Evolutionary conservation across 1,140 invertebrate species (phyloP), one percentile per base, ranked within the genome.

Genomic region (Pogonognathellus flavescens): DNA sequence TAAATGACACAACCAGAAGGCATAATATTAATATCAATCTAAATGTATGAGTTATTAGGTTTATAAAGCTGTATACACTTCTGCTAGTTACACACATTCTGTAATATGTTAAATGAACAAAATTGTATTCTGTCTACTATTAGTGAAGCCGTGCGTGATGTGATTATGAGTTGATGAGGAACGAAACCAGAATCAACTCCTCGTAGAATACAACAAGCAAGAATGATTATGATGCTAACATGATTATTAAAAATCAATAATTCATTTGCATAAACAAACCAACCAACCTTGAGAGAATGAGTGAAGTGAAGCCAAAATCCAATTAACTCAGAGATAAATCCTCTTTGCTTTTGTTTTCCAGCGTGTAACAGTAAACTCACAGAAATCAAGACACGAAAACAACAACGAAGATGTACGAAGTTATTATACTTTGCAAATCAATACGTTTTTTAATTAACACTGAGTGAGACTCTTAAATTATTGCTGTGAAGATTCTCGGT

Each of bases 241-340:
- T 76, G 70, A 41, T 41, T 41, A 41, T 41, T 41, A 41, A 70
- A 76, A 76, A 76, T 72, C 66, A 49, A 72, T 72, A 57, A 57
- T 57, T 14, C 53, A 13, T 13, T n/a, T 57, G n/a, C n/a, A 57
- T 57, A 57, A 57, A n/a, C 53, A 57, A 57, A 14, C 11, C 11
- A n/a, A 57, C 53, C 11, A 57, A 57, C 53, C 53, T 57, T 57
- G 53, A 57, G 11, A 57, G 31, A 41, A 41, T n/a, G 11, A n/a
- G 53, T 14, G 10, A 9, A 57, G 53, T n/a, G 53, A 57, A 57
- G 11, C 53, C 53, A 2, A 57, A 57, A 57, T 57, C 53, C 53
- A 57, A 57, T 57, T 57, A 14, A n/a, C 53, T 57, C 53, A 57
- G 11, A 57, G n/a, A 57, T 57, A 57, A 57, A 57, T 57, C 53